A percentile compares a stretch with the other conserved stretches of the same genome.
Evolutionary conservation across 2,888 invertebrate species (phyloP).

Genomic region (Hermaeophaga mercurialis): DNA sequence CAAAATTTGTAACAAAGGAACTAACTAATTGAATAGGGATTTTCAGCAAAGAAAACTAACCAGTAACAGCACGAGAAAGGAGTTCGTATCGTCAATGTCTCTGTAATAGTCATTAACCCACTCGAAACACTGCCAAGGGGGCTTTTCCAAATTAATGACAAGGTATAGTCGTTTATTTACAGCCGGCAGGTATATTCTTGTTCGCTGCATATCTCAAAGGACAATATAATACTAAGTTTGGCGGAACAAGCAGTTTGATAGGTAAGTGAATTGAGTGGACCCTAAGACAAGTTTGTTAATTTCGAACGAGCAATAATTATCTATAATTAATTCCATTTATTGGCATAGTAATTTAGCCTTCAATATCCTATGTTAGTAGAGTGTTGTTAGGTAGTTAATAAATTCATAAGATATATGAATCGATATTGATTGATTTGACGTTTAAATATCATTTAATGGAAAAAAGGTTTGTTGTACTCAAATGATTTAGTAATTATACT

Average conservation of each 20-base stretch:
- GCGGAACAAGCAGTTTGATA: slow-evolving; percentile 20
- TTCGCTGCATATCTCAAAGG: slow-evolving; percentile 27
- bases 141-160: slow-evolving; percentile 39
- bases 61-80: slow-evolving; percentile 47
- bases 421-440: too few relatives aligned
- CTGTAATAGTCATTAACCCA: slow-evolving; percentile 47
- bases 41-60: slow-evolving; percentile 44
- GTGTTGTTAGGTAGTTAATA: too few relatives aligned
- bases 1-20: slow-evolving; percentile 49
- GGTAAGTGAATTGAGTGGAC: slow-evolving; percentile 6
- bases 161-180: slow-evolving; percentile 38
- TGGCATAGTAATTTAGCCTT: too few relatives aligned
- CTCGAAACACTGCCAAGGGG: slow-evolving; percentile 44
- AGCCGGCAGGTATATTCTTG: slow-evolving; percentile 31
- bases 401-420: too few relatives aligned
- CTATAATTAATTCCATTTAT: too few relatives aligned
- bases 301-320: background rate
- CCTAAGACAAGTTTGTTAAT: background rate
- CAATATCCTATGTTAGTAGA: too few relatives aligned
- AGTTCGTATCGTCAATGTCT: slow-evolving; percentile 34
- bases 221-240: slow-evolving; percentile 23
- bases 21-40: slow-evolving; percentile 50
- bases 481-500: too few relatives aligned
- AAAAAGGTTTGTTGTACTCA: too few relatives aligned
- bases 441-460: too few relatives aligned